These are phyloP conservation scores for Poecilia latipinna DNA, from an alignment of 2,113 vertebrate species.

Conservation along the genomic window DNA sequence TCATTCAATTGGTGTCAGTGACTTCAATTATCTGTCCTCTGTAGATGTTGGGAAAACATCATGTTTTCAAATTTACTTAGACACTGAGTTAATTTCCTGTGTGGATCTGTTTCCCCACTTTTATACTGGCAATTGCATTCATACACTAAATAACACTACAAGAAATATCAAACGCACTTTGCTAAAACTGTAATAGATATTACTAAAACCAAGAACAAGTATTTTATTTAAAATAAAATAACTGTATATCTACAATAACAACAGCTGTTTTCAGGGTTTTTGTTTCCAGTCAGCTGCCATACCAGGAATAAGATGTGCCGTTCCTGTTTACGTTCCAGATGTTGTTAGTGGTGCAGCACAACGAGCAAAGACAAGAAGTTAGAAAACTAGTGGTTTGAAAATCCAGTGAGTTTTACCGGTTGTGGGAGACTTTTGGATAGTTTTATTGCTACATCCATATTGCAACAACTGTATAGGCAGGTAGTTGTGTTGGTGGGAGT, in stretches of 20 bases:
- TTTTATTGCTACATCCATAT: background rate
- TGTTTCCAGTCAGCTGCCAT: background rate
- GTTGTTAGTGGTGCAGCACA: background rate
- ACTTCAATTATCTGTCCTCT: too few species aligned
- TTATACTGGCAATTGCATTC: too few species aligned
- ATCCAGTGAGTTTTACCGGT: background rate
- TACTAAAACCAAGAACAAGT: background rate
- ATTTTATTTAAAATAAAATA: background rate
- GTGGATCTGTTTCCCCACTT: too few species aligned
- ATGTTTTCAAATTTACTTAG: background rate
- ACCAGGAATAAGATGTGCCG: background rate
- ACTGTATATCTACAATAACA: background rate
- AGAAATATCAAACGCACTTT: too few species aligned
- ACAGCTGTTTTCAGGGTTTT: background rate
- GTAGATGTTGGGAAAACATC: background rate
- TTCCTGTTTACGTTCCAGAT: background rate
- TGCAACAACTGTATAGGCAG: background rate
- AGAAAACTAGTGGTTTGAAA: background rate
- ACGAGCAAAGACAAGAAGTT: background rate
- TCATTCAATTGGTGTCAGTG: background rate
- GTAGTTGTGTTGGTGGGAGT: background rate
- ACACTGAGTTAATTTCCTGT: background rate
- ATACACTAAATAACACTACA: too few species aligned
- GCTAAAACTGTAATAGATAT: too few species aligned
- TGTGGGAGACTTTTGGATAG: background rate